Conservation (phyloP, 1,140 invertebrate species). For the Papilio glaucus region DNA sequence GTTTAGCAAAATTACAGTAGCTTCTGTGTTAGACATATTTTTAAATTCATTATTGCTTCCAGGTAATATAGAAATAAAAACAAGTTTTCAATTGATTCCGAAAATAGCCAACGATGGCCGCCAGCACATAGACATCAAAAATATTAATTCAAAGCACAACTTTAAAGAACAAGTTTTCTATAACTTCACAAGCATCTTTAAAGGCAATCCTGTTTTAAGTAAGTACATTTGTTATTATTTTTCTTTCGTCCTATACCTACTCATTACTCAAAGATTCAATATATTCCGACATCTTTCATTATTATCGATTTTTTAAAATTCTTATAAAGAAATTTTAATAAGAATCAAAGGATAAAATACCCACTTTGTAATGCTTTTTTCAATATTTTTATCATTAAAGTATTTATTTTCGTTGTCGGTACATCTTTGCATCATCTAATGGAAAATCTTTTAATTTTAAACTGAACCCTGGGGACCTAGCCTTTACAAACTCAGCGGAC, state of each 20-base stretch:
- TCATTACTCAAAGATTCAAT: background rate
- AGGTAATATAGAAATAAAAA: conserved; percentile 55
- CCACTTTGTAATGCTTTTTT: too few relatives aligned
- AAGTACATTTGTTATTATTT: conserved; percentile 44
- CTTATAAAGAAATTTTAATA: too few relatives aligned
- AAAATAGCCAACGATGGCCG: conserved; percentile 45
- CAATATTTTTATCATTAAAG: too few relatives aligned
- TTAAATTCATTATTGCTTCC: conserved; percentile 42
- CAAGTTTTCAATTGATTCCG: conserved; percentile 43
- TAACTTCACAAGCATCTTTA: conserved; percentile 59
- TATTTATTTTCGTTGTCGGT: too few relatives aligned
- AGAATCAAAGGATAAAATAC: too few relatives aligned
- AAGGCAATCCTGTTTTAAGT: conserved; percentile 60
- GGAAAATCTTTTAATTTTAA: too few relatives aligned
- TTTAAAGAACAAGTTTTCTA: conserved; percentile 58
- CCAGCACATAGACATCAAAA: conserved; percentile 49
- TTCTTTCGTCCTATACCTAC: background rate
- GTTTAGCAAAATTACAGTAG: too few relatives aligned
- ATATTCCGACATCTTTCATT: too few relatives aligned
- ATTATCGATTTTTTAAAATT: too few relatives aligned
- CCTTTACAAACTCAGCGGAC: too few relatives aligned
- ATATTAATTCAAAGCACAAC: conserved; percentile 46
- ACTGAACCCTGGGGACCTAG: too few relatives aligned
- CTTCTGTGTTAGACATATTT: background rate
- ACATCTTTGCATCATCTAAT: too few relatives aligned